These are phyloP conservation scores for Bambusicola thoracicus DNA, from an alignment of 2,113 vertebrate species.

Conservation along the genomic window DNA sequence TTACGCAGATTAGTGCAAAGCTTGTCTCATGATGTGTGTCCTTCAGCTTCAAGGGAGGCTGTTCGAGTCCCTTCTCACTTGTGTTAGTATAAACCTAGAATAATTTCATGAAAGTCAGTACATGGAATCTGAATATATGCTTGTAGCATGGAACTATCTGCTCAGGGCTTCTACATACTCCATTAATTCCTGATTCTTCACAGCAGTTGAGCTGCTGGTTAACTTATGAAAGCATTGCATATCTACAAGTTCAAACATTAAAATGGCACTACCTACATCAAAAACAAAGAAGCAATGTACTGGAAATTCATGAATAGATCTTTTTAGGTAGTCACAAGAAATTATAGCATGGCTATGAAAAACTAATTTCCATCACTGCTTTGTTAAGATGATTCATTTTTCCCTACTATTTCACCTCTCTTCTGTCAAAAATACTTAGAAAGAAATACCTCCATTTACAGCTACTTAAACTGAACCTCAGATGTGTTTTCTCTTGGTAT, in stretches of 20 bases:
- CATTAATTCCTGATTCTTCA: constrained; percentile 36
- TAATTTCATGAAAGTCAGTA: neutral
- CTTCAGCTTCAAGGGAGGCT: constrained; percentile 24
- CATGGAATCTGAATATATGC: neutral
- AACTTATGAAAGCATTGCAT: neutral
- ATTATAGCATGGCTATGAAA: neutral
- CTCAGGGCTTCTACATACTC: neutral
- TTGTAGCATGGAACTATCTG: neutral
- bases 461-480: neutral
- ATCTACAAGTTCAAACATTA: neutral
- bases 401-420: neutral
- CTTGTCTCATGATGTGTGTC: neutral
- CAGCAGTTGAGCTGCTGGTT: constrained; percentile 9
- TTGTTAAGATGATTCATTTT: neutral
- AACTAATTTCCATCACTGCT: neutral
- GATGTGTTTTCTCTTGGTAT: neutral
- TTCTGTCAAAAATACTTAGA: neutral
- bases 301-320: constrained; percentile 29
- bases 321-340: neutral
- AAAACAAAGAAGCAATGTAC: neutral
- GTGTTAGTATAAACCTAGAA: neutral
- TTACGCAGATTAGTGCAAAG: neutral
- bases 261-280: neutral
- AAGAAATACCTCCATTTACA: neutral
- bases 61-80: neutral